Evolutionary conservation across 2,797 vertebrate genomes (phyloP).

Genomic region (Kryptolebias ocellatus): DNA sequence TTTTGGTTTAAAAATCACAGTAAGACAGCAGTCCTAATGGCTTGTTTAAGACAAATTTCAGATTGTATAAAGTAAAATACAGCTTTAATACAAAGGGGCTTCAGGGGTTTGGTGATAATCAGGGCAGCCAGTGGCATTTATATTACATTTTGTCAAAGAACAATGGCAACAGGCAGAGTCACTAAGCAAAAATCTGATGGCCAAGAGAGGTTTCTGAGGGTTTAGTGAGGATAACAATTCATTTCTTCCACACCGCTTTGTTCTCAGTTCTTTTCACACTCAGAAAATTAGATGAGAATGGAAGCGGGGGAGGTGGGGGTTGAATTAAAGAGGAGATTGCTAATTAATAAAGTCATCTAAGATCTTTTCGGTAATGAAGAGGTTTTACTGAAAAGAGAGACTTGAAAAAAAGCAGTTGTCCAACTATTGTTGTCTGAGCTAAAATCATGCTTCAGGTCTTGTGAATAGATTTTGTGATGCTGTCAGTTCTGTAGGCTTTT

Average conservation of each 20-base stretch:
- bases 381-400: constrained; percentile 43
- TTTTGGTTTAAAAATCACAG: too few relatives aligned
- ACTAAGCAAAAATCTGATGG: constrained; percentile 52
- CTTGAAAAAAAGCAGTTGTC: constrained; percentile 1
- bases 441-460: background rate
- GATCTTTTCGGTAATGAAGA: constrained; percentile 47
- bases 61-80: constrained; percentile 50
- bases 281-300: constrained; percentile 48
- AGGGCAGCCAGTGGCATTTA: constrained; percentile 55
- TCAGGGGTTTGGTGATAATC: constrained; percentile 48
- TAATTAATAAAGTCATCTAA: constrained; percentile 72
- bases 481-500: background rate
- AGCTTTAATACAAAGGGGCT: constrained; percentile 42
- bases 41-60: constrained; percentile 51
- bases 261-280: constrained; percentile 46
- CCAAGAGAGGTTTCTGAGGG: constrained; percentile 57
- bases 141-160: constrained; percentile 69
- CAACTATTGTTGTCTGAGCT: constrained; percentile 1
- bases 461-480: background rate
- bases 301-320: constrained; percentile 24
- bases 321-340: constrained; percentile 31
- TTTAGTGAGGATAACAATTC: constrained; percentile 68
- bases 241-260: constrained; percentile 67
- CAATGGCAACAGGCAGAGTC: constrained; percentile 58
- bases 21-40: constrained; percentile 35